Evolutionary conservation across 2,888 invertebrate genomes (phyloP).

Genomic region (Tachystola acroxantha): DNA sequence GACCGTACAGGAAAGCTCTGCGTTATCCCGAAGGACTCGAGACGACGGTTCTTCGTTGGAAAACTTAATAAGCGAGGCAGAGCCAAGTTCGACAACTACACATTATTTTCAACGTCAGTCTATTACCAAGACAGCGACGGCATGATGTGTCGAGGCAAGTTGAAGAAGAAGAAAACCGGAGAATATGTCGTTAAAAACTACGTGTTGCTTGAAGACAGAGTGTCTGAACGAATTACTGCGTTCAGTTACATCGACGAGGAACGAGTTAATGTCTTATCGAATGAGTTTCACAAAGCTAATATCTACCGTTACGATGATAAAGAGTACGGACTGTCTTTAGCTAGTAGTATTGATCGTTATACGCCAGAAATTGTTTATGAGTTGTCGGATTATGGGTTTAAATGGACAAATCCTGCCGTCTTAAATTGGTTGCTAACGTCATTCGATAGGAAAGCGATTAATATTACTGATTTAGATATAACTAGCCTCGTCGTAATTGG

Average conservation of each 20-base stretch:
- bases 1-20: neutral
- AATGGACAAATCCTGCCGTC: neutral
- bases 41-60: neutral
- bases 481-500: no score
- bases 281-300: neutral
- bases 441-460: no score
- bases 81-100: neutral
- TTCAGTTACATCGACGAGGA: neutral
- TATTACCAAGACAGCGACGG: neutral
- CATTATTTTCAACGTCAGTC: accelerated
- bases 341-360: no score
- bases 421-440: neutral
- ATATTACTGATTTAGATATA: no score
- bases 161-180: neutral
- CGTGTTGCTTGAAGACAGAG: neutral
- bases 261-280: neutral
- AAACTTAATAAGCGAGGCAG: neutral
- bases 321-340: neutral
- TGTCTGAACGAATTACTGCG: neutral
- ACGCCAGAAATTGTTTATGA: neutral
- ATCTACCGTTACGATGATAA: neutral
- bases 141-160: neutral
- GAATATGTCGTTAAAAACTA: neutral
- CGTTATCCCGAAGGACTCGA: neutral
- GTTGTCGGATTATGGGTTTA: neutral